Percentiles rank a stretch among this genome's conserved stretches.
Evolutionary conservation across 2,113 vertebrate genomes (phyloP).

Genomic region (Rynchops niger): DNA sequence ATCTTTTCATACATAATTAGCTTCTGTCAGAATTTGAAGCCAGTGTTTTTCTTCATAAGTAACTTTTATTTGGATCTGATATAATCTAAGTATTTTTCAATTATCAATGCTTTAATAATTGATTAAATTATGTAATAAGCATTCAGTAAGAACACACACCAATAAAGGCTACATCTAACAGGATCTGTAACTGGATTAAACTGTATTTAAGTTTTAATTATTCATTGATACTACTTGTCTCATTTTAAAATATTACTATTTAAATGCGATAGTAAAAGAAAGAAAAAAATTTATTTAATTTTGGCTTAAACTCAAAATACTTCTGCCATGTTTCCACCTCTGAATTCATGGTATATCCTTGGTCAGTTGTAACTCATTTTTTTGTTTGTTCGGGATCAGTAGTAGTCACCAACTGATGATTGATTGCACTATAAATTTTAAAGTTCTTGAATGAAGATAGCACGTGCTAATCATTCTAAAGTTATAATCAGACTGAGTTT

Average conservation of each 20-base stretch:
- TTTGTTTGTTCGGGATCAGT: not conserved
- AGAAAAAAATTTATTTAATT: not conserved
- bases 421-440: not conserved
- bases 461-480: not conserved
- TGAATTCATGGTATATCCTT: not conserved
- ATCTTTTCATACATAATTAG: conserved; percentile 20
- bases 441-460: not conserved
- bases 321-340: not conserved
- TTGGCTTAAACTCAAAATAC: not conserved
- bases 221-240: not conserved
- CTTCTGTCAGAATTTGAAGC: conserved; percentile 35
- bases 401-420: not conserved
- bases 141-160: not conserved
- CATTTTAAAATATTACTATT: not conserved
- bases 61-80: conserved; percentile 12
- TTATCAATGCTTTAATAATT: not conserved
- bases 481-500: not conserved
- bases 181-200: not conserved
- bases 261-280: not conserved
- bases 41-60: conserved; percentile 19
- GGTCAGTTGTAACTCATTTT: not conserved
- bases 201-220: not conserved
- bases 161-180: not conserved
- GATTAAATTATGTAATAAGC: not conserved
- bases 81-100: not conserved